These are phyloP conservation scores for Propithecus coquereli DNA, from an alignment of 2,113 vertebrate genomes.

Conservation along the genomic window DNA sequence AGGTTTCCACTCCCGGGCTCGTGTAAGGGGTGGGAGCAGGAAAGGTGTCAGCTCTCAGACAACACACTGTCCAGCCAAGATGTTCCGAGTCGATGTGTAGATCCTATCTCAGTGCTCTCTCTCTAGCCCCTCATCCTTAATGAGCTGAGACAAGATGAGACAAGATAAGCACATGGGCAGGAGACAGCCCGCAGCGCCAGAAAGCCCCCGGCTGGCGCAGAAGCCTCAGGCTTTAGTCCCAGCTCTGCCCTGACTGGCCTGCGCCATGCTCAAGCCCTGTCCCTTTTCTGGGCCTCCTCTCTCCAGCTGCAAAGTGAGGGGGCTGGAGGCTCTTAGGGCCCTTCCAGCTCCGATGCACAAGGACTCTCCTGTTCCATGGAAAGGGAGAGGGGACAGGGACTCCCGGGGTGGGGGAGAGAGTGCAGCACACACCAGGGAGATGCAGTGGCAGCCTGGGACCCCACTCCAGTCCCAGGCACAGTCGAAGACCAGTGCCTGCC, in stretches of 20 bases:
- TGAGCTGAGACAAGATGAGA: conserved; percentile 30
- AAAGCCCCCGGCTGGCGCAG: background rate
- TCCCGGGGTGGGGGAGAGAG: background rate
- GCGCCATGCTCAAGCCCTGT: background rate
- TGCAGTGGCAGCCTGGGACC: background rate
- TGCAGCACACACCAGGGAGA: background rate
- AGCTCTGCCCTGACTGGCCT: background rate
- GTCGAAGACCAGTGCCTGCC: background rate
- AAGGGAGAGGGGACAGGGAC: background rate
- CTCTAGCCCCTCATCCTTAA: background rate
- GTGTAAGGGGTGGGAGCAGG: background rate
- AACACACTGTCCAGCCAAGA: background rate
- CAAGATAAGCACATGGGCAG: background rate
- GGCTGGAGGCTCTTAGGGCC: background rate
- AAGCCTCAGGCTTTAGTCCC: background rate
- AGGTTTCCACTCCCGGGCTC: background rate
- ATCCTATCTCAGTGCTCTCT: background rate
- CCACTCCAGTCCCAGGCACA: background rate
- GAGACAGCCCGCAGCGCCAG: background rate
- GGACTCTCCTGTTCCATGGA: background rate
- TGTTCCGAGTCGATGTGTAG: background rate
- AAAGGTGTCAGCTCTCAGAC: background rate
- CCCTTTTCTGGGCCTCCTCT: background rate
- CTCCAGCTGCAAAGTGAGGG: background rate
- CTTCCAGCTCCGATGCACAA: background rate